phyloP scores from a whole-genome alignment of 2,113 vertebrate species.

The Upupa epops region DNA sequence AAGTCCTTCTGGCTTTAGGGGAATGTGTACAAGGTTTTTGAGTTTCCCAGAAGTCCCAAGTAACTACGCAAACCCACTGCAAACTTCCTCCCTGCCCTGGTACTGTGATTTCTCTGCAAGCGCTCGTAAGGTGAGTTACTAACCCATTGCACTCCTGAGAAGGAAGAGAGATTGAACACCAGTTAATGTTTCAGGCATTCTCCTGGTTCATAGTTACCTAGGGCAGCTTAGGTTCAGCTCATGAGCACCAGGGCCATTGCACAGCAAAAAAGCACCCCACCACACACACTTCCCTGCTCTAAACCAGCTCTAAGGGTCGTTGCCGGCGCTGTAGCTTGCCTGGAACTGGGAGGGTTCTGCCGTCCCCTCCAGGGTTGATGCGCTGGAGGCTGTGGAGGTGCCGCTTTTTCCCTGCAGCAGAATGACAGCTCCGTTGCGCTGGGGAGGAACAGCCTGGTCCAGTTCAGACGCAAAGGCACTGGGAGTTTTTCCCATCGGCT shows the following conservation, averaged over 20 bases:
- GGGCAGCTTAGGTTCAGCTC: neutral
- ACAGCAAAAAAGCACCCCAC: neutral
- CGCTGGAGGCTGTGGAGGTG: neutral
- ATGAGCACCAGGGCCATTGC: neutral
- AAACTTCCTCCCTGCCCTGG: neutral
- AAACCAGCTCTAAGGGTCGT: conserved; percentile 30
- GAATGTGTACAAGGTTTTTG: neutral
- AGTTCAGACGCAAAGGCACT: neutral
- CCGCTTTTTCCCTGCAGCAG: neutral
- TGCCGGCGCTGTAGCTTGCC: neutral
- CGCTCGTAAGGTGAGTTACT: neutral
- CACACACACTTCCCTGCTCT: neutral
- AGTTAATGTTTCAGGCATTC: neutral
- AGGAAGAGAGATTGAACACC: neutral
- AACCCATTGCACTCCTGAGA: conserved; percentile 29
- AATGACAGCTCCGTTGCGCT: conserved; percentile 49
- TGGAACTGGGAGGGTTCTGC: neutral
- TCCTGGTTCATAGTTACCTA: conserved; percentile 43
- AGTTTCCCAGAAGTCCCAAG: neutral
- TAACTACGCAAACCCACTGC: neutral
- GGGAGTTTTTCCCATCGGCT: conserved; percentile 46
- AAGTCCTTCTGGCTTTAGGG: neutral
- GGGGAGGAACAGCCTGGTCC: neutral
- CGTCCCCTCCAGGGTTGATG: conserved; percentile 28
- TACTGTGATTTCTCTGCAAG: conserved; percentile 32